Conservation (phyloP, 2,888 invertebrate genomes). For the Lycia hirtaria region DNA sequence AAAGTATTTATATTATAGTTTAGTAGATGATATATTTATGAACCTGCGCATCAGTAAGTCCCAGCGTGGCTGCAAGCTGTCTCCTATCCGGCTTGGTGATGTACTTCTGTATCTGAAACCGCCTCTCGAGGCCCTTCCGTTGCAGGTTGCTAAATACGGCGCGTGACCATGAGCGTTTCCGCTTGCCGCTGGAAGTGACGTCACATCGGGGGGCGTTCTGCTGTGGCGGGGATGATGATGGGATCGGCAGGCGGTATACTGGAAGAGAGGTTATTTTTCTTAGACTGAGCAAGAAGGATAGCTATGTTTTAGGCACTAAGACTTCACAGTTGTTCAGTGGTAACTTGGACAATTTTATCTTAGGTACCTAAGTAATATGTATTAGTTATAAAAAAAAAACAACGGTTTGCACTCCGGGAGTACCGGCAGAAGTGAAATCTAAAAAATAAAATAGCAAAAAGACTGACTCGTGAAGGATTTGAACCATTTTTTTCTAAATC, state of each 20-base stretch:
- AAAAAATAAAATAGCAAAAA: too few relatives aligned
- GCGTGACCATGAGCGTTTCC: conserved; percentile 97
- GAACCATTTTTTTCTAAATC: too few relatives aligned
- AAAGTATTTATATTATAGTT: not conserved
- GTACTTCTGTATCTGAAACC: conserved; percentile 97
- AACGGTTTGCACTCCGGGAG: too few relatives aligned
- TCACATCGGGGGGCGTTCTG: conserved; percentile 73
- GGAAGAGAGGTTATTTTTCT: too few relatives aligned
- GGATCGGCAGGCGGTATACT: conserved; percentile 76
- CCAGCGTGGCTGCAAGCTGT: conserved; percentile 95
- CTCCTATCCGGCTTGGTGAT: conserved; percentile 97
- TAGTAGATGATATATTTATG: not conserved
- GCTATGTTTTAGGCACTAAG: conserved; percentile 7
- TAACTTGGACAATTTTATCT: too few relatives aligned
- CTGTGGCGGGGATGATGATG: conserved; percentile 70
- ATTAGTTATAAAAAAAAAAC: not conserved
- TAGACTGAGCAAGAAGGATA: not conserved
- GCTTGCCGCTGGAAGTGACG: conserved; percentile 86
- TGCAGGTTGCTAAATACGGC: conserved; percentile 98
- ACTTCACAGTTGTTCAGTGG: too few relatives aligned
- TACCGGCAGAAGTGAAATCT: too few relatives aligned
- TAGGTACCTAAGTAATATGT: not conserved
- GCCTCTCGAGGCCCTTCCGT: conserved; percentile 95
- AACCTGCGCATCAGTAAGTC: conserved; percentile 97
- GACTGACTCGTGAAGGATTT: too few relatives aligned